Base-by-base conservation (phyloP, 2,888 invertebrate genomes). In the Aspidapion aeneum region DNA sequence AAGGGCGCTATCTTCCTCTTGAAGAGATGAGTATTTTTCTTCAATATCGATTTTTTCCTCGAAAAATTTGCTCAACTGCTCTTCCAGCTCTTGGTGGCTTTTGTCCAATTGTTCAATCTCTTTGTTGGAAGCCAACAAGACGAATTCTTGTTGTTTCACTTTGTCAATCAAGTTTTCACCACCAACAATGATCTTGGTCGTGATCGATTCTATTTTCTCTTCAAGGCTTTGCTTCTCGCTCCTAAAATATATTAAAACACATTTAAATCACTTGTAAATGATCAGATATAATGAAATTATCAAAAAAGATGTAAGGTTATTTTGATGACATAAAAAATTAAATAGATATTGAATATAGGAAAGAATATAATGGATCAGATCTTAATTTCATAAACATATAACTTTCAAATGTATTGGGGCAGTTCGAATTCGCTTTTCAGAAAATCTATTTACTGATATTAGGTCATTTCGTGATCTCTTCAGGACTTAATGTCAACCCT, bases 111-210 rank as follows among this genome's bases (percentile, higher is more conserved):
- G 86, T 74, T 93, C 92, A 57, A 96, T 79, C 78, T 96, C 94
- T 18, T 86, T 82, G 16, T 94, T 90, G 0, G 96, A 93, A 66
- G 93, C 93, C 71, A 95, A 95, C 58, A 99, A 83, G 61, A 98
- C 83, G 64, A 88, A 85, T 62, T 96, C 91, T 79, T 99, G 98
- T 0, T 93, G 89, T 76, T 98, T 95, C 0, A 97, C 97, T 78
- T 98, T 98, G 78, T 98, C 98, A 67, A 99, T 83, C 5, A 99
- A 85, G 82, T 99, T 99, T 82, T 98, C 98, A 0, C 99, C 99
- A 0, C 99, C 99, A 0, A 98, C 98, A 0, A 98, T 94, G 19
- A 99, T 86, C 80, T 97, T 98, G 69, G 94, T 94, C 78, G 98
- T 96, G 58, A 99, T 85, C 5, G 91, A 90, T 67, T 90, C 87